A percentile compares a stretch with the other conserved stretches of the same genome.
Conservation (phyloP, 2,113 vertebrate species). For the Electrona antarctica region DNA sequence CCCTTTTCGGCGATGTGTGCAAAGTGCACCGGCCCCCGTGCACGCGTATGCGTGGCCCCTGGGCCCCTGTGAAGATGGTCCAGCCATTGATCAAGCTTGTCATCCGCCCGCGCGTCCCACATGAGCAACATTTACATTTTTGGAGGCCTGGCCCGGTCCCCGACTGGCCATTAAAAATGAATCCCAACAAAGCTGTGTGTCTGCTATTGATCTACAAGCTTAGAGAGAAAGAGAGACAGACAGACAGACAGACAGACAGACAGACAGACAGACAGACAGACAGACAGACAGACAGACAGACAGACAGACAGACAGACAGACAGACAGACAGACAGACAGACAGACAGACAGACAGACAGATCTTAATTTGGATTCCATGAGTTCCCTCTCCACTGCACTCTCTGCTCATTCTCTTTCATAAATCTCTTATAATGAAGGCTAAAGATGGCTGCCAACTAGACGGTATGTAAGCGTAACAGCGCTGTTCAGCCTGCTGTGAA, state of each 20-base stretch:
- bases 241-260: slow-evolving; percentile 29
- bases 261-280: slow-evolving; percentile 34
- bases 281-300: slow-evolving; percentile 50
- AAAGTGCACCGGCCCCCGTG: not conserved
- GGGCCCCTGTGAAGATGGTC: slow-evolving; percentile 11
- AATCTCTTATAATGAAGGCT: no score
- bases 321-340: slow-evolving; percentile 42
- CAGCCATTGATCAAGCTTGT: slow-evolving; percentile 65
- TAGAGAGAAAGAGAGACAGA: slow-evolving; percentile 52
- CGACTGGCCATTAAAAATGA: slow-evolving; percentile 68
- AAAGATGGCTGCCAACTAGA: no score
- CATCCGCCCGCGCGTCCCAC: slow-evolving; percentile 61
- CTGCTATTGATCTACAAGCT: slow-evolving; percentile 66
- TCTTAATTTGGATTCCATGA: no score
- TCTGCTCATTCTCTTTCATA: no score
- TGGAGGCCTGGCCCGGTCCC: slow-evolving; percentile 60
- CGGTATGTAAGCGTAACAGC: no score
- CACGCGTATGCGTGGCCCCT: not conserved
- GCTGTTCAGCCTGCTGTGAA: no score
- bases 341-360: not conserved
- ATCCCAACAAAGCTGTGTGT: slow-evolving; percentile 66
- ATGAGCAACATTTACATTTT: slow-evolving; percentile 74
- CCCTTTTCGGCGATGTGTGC: not conserved
- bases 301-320: slow-evolving; percentile 12
- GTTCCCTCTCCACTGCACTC: no score